Percentiles rank a stretch among this genome's conserved stretches.
phyloP scores from a whole-genome alignment of 2,113 vertebrate genomes.

The Pygoscelis adeliae region DNA sequence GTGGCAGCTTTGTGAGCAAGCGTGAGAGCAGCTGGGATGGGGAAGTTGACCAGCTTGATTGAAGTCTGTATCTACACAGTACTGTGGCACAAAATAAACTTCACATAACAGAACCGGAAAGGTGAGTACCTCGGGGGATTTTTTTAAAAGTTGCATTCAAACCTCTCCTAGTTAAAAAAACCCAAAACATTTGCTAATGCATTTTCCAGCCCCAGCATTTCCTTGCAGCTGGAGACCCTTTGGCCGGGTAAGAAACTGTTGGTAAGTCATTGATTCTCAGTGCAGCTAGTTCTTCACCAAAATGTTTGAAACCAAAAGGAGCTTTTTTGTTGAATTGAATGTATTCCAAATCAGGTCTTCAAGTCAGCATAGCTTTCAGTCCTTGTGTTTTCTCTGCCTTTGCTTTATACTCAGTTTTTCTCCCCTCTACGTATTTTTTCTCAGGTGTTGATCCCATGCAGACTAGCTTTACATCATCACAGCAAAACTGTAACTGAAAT shows the following conservation, averaged over 20 bases:
- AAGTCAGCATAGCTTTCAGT: background rate
- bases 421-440: background rate
- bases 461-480: background rate
- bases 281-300: background rate
- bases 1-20: background rate
- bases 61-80: background rate
- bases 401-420: background rate
- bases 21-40: background rate
- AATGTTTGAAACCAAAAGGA: background rate
- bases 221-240: background rate
- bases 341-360: background rate
- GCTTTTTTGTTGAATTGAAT: background rate
- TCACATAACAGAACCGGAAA: background rate
- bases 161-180: background rate
- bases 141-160: background rate
- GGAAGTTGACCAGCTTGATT: background rate
- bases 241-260: background rate
- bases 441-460: background rate
- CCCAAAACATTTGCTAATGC: background rate
- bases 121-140: fast-evolving
- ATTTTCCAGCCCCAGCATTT: background rate
- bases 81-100: background rate
- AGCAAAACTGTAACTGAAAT: background rate
- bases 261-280: background rate
- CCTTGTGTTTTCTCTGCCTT: background rate